Evolutionary conservation across 2,113 vertebrate genomes (phyloP).

Genomic region (Nothoprocta perdicaria): DNA sequence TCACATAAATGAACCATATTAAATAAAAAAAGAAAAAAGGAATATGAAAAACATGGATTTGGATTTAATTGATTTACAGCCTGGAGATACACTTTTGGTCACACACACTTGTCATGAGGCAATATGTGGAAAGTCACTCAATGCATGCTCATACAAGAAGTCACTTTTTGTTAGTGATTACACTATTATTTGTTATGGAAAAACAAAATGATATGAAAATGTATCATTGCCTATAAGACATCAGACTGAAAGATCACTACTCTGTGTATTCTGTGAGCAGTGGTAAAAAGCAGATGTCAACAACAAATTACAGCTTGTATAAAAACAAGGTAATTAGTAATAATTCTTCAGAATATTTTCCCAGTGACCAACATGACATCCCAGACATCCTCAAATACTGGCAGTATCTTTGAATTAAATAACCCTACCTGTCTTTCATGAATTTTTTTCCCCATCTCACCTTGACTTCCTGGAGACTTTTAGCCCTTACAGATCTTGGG

Average conservation of each 20-base stretch:
- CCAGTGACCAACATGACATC: not conserved
- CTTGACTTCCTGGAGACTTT: not conserved
- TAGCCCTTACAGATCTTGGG: not conserved
- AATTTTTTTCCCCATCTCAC: not conserved
- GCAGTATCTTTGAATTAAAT: not conserved
- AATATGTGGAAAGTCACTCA: not conserved
- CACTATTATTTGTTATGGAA: not conserved
- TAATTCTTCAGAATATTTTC: not conserved
- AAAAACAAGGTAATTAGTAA: not conserved
- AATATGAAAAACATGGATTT: constrained; percentile 41
- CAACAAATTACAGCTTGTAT: not conserved
- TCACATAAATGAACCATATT: not conserved
- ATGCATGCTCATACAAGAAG: not conserved
- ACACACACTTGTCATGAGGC: not conserved
- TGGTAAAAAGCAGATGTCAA: not conserved
- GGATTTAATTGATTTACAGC: constrained; percentile 23
- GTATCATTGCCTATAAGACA: not conserved
- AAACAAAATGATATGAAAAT: not conserved
- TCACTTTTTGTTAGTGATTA: not conserved
- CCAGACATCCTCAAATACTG: not conserved
- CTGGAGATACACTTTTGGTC: not conserved
- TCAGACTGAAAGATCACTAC: not conserved
- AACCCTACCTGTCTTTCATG: not conserved
- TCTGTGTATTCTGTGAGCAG: not conserved
- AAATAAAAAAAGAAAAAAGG: not conserved